Percentiles rank a stretch among this genome's conserved stretches.
These are phyloP conservation scores for Pegea sp. DNA, from an alignment of 23 tunicate genomes.

Conservation along the genomic window DNA sequence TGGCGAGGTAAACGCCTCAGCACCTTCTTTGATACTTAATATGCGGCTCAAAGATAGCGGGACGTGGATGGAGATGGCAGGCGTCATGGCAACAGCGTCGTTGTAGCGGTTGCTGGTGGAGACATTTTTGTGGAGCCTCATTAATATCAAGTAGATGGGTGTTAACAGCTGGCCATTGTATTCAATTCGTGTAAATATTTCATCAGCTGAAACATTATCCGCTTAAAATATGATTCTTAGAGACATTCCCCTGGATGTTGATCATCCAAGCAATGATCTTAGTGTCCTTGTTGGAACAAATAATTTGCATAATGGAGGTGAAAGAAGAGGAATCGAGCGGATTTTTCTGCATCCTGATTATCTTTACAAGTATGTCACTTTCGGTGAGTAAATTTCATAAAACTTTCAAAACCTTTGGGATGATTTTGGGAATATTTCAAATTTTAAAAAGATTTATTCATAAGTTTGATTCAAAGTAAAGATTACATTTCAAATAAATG, in stretches of 20 bases:
- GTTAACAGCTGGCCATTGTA: background rate
- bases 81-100: background rate
- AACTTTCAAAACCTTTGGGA: no score
- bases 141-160: background rate
- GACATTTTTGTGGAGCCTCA: conserved; percentile 1
- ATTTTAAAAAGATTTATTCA: no score
- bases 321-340: background rate
- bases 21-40: no score
- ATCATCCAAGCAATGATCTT: background rate
- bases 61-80: background rate
- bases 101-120: background rate
- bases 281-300: conserved; percentile 1
- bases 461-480: no score
- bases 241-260: background rate
- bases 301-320: background rate
- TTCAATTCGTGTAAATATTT: no score
- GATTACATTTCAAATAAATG: no score
- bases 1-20: background rate
- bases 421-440: no score
- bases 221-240: no score
- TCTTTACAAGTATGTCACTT: background rate
- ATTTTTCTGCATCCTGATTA: background rate
- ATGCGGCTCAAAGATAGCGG: background rate
- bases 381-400: background rate
- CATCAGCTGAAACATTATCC: no score